Evolutionary conservation across 1,140 invertebrate genomes (phyloP).

Genomic region (Carposina sasakii): DNA sequence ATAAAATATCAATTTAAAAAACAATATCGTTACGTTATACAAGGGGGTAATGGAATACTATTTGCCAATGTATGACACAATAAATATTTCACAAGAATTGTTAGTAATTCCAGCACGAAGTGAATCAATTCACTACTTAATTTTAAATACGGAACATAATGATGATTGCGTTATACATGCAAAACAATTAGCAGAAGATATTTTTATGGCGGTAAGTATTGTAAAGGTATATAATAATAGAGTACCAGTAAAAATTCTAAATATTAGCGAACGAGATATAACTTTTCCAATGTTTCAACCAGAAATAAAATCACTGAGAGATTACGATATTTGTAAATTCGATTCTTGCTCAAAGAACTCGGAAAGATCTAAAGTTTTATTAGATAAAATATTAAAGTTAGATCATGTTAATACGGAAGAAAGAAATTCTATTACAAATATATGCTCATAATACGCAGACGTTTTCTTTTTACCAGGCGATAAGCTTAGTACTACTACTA

Average conservation of each 20-base stretch:
- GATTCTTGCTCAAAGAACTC: no score
- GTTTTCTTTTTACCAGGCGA: background rate
- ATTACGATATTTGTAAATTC: no score
- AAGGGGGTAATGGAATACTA: background rate
- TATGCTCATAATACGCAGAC: background rate
- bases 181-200: background rate
- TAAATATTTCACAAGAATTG: background rate
- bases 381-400: background rate
- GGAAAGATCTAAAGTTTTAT: no score
- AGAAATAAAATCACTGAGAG: no score
- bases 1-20: background rate
- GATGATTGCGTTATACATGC: background rate
- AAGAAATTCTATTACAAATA: slow-evolving; percentile 1
- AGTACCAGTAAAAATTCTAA: background rate
- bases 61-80: background rate
- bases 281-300: background rate
- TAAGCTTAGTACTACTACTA: background rate
- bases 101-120: background rate
- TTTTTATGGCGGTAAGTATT: background rate
- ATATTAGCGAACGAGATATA: background rate
- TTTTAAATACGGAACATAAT: background rate
- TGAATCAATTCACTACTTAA: background rate
- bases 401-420: background rate
- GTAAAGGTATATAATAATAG: background rate
- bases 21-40: background rate